These are phyloP conservation scores for Heliconius aoede DNA, from an alignment of 2,888 invertebrate species.

Conservation along the genomic window DNA sequence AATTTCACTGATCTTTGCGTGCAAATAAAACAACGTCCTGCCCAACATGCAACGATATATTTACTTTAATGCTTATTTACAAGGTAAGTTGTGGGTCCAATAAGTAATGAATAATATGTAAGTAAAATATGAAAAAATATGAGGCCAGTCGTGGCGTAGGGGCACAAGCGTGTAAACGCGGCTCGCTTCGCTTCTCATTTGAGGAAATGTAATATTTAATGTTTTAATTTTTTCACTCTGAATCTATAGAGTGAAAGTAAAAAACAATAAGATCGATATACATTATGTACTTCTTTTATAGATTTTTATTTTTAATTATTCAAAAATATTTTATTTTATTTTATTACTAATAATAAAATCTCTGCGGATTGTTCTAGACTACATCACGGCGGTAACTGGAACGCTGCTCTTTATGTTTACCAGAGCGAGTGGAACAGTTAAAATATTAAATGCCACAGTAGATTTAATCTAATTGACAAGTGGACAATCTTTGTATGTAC, in stretches of 20 bases:
- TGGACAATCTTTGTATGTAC: not conserved
- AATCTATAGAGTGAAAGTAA: too few relatives aligned
- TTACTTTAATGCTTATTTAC: conserved; percentile 20
- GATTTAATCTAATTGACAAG: not conserved
- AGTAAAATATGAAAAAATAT: not conserved
- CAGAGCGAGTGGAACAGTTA: conserved; percentile 8
- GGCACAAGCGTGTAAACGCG: too few relatives aligned
- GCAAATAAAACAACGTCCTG: conserved; percentile 29
- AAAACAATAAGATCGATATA: too few relatives aligned
- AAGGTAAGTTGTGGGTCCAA: conserved; percentile 1
- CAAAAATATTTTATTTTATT: not conserved
- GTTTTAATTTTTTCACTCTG: too few relatives aligned
- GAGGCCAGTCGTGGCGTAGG: too few relatives aligned
- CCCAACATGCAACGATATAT: conserved; percentile 3
- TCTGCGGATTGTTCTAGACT: not conserved
- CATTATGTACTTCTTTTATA: too few relatives aligned
- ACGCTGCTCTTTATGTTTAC: conserved; percentile 4
- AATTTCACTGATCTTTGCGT: conserved; percentile 37
- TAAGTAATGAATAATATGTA: not conserved
- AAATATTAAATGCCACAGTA: conserved; percentile 2
- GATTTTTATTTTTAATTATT: not conserved
- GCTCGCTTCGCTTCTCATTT: too few relatives aligned
- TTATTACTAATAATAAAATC: not conserved
- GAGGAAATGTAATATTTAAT: too few relatives aligned
- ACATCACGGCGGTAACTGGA: not conserved